These are phyloP conservation scores for Spodoptera littoralis DNA, from an alignment of 2,888 invertebrate species.

Conservation along the genomic window DNA sequence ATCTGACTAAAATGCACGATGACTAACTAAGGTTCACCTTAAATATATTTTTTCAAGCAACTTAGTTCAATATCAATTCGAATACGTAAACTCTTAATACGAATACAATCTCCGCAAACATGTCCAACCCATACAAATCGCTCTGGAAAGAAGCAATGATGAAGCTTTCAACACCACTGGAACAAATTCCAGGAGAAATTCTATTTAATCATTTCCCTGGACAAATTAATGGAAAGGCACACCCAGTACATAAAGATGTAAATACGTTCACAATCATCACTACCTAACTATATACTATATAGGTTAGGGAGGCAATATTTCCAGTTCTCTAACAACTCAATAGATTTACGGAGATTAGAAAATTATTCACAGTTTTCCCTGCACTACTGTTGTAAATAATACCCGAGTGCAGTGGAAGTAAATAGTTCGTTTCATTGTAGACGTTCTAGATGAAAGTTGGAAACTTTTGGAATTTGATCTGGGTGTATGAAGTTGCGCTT, in stretches of 20 bases:
- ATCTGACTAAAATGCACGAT: too few species aligned
- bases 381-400: conserved; percentile 50
- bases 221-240: conserved; percentile 46
- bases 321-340: conserved; percentile 36
- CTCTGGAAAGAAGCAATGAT: conserved; percentile 36
- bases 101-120: conserved; percentile 12
- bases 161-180: conserved; percentile 17
- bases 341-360: conserved; percentile 59
- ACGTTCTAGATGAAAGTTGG: conserved; percentile 30
- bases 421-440: conserved; percentile 42
- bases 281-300: conserved; percentile 28
- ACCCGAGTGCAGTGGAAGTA: conserved; percentile 41
- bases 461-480: conserved; percentile 39
- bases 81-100: too few species aligned
- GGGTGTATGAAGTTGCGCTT: conserved; percentile 12
- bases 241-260: conserved; percentile 56
- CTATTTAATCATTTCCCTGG: conserved; percentile 37
- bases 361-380: conserved; percentile 59
- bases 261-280: conserved; percentile 61
- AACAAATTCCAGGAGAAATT: conserved; percentile 42
- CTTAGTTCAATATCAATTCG: too few species aligned
- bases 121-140: conserved; percentile 24
- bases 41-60: too few species aligned
- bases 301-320: conserved; percentile 48
- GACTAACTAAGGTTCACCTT: too few species aligned